phyloP scores from a whole-genome alignment of 2,888 invertebrate genomes.

The Cantharis flavilabris region DNA sequence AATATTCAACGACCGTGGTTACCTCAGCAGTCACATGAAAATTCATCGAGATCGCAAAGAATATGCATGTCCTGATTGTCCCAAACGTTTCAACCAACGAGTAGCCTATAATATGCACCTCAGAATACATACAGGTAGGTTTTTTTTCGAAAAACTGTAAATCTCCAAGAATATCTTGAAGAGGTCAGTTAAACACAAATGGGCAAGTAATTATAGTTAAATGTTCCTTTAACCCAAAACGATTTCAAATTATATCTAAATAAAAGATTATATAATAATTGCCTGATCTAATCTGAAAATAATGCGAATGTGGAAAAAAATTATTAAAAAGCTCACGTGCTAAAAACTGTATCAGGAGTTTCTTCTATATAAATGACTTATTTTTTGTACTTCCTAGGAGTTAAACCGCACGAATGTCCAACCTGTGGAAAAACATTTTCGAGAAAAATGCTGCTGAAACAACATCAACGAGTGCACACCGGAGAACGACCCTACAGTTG shows the following conservation, averaged over 20 bases:
- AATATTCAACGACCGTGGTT: constrained; percentile 82
- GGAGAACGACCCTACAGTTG: constrained; percentile 83
- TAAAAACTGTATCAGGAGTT: not conserved
- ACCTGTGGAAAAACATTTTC: constrained; percentile 84
- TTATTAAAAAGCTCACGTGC: not conserved
- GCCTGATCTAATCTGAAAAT: not conserved
- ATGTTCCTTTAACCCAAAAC: not conserved
- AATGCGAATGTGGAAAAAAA: not conserved
- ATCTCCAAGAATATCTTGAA: not conserved
- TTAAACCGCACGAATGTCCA: constrained; percentile 77
- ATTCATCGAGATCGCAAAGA: constrained; percentile 83
- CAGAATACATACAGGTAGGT: constrained; percentile 73
- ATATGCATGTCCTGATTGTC: constrained; percentile 79
- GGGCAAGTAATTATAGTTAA: not conserved
- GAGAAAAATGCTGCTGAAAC: constrained; percentile 82
- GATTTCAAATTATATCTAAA: too few relatives aligned
- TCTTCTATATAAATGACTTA: too few relatives aligned
- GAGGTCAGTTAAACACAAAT: not conserved
- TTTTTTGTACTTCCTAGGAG: constrained; percentile 55
- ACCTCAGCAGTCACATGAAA: constrained; percentile 84
- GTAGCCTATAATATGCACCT: constrained; percentile 89
- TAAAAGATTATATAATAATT: not conserved
- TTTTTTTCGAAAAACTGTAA: not conserved
- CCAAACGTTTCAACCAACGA: constrained; percentile 83
- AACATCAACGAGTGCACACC: constrained; percentile 81